Evolutionary conservation across 2,888 invertebrate species (phyloP).

Genomic region (Ceriagrion tenellum): DNA sequence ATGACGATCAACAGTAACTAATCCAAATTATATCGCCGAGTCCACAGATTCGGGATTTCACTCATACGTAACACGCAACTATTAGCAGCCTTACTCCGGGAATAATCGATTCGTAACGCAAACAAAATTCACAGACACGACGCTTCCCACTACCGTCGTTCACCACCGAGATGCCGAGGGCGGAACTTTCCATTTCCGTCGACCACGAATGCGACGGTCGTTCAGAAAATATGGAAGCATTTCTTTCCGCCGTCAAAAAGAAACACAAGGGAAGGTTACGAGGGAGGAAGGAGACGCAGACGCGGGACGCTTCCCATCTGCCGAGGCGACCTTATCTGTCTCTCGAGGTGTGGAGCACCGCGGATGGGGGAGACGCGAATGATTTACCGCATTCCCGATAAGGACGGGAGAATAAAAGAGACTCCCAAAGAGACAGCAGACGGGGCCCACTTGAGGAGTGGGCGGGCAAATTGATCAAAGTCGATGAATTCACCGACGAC

Average conservation of each 20-base stretch:
- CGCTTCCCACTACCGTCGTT: no score
- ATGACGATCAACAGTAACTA: no score
- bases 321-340: neutral
- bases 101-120: no score
- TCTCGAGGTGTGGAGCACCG: neutral
- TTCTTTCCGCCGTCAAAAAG: neutral
- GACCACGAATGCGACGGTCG: neutral
- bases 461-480: neutral
- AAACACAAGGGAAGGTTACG: neutral
- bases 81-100: no score
- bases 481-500: neutral
- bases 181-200: neutral
- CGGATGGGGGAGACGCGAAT: neutral
- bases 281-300: neutral
- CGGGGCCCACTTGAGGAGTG: neutral
- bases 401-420: neutral
- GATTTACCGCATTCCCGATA: neutral
- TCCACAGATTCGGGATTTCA: no score
- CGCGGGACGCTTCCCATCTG: neutral
- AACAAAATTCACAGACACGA: no score
- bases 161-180: neutral
- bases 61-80: no score
- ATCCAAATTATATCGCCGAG: no score
- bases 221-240: neutral
- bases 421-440: neutral